A percentile compares a stretch with the other conserved stretches of the same genome.
Evolutionary conservation across 2,797 vertebrate genomes (phyloP).

Genomic region (Coilia nasus): DNA sequence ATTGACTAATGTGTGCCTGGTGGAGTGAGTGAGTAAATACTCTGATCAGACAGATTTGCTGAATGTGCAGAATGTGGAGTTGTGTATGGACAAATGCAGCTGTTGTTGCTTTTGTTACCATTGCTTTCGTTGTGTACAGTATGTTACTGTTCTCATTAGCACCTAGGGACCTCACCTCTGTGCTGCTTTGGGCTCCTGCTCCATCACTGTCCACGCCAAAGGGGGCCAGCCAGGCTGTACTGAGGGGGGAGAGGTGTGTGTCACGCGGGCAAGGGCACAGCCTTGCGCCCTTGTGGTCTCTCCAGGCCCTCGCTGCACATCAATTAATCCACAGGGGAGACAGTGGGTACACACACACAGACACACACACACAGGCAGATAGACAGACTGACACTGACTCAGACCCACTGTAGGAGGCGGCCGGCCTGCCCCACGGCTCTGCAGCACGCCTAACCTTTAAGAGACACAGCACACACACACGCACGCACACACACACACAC

Average conservation of each 20-base stretch:
- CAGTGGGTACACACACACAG: not conserved
- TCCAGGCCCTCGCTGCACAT: slow-evolving; percentile 61
- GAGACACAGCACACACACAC: no score
- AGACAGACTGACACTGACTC: not conserved
- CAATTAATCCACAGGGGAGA: slow-evolving; percentile 69
- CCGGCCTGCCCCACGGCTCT: no score
- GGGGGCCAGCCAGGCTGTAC: slow-evolving; percentile 28
- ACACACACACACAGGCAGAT: not conserved
- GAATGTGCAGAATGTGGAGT: not conserved
- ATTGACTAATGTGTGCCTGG: no score
- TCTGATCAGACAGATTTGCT: not conserved
- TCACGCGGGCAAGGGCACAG: slow-evolving; percentile 34
- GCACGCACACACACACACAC: no score
- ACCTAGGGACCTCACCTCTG: not conserved
- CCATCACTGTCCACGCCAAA: slow-evolving; percentile 39
- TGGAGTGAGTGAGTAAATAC: not conserved
- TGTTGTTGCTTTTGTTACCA: not conserved
- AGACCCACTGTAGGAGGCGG: no score
- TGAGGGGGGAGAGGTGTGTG: slow-evolving; percentile 33
- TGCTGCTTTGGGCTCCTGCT: slow-evolving; percentile 21
- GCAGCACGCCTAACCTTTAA: no score
- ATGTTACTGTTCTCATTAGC: not conserved
- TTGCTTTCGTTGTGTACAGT: no score
- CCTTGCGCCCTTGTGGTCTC: slow-evolving; percentile 36
- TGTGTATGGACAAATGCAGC: not conserved